Conservation (phyloP, 2,888 invertebrate species). For the Acanthosepion lycidas region DNA sequence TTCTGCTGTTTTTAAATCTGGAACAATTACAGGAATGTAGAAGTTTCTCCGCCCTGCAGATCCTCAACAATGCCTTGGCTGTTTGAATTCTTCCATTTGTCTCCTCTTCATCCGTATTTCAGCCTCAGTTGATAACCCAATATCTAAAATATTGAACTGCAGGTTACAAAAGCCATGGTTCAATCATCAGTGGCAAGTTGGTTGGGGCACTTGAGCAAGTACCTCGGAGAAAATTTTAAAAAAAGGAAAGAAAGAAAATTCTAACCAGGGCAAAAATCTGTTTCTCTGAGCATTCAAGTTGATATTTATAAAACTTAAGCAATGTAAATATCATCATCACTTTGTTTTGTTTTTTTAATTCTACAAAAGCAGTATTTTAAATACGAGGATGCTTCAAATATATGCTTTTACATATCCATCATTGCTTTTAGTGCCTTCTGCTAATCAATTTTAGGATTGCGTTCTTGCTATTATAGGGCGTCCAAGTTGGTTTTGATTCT, state of each 20-base stretch:
- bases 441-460: background rate
- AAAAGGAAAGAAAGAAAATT: background rate
- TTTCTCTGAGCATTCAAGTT: background rate
- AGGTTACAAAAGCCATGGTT: background rate
- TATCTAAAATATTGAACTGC: background rate
- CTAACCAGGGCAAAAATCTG: background rate
- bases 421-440: background rate
- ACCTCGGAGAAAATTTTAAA: background rate
- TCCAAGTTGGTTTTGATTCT: background rate
- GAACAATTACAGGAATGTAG: background rate
- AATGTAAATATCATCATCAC: background rate
- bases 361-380: too few species aligned
- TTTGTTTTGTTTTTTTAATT: background rate
- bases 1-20: background rate
- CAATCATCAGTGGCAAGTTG: background rate
- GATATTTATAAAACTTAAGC: background rate
- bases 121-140: background rate
- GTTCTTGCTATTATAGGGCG: background rate
- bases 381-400: background rate
- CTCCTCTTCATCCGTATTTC: background rate
- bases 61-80: background rate
- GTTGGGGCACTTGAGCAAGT: background rate
- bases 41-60: background rate
- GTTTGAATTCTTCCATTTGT: background rate
- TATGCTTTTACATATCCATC: background rate